Evolutionary conservation across 1,140 invertebrate species (phyloP), one percentile per base, ranked within the genome.

Genomic region (Pachyrhynchus sulphureomaculatus): DNA sequence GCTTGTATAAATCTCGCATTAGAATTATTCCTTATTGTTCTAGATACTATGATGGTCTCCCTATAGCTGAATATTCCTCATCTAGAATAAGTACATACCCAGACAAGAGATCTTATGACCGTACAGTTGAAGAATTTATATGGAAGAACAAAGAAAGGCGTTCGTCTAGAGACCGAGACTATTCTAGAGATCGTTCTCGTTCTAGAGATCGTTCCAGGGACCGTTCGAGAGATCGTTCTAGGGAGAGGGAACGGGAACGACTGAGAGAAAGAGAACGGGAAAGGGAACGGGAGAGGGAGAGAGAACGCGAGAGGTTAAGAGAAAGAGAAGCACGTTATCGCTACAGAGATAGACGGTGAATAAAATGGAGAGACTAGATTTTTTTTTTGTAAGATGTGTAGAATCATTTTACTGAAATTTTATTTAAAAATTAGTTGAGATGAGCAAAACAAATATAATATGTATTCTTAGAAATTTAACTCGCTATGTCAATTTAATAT

Each of bases 91-190:
- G 41, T 79, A 81, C 47, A 54, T 82, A 72, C 79, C 83, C 87
- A 49, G 89, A 91, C 65, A 89, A 90, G 68, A 82, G 88, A 23
- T 89, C 86, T 23, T 94, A 94, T 77, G 91, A 95, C 72, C 84
- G 93, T 41, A 92, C 91, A 56, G 93, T 96, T 23, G 91, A 93
- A 75, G 91, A 94, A 73, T 94, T 95, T 75, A 79, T 95, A 39
- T 90, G 92, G 83, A 85, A 93, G 71, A 95, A 91, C 52, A 82
- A 79, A 57, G 86, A 86, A 59, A 76, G 84, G 41, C 80, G 80
- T 41, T 79, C 79, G 57, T 82, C 80, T 59, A 78, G 81, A 18
- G 71, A 75, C 5, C 53, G 72, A 24, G 70, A 71, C n/a, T 41
- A 41, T 48, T 48, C 44, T 23, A 61, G 72, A 32, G 69, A 73